Percentiles rank a stretch among this genome's conserved stretches.
These are phyloP conservation scores for Myocastor coypus DNA, from an alignment of 2,113 vertebrate genomes.

Conservation along the genomic window DNA sequence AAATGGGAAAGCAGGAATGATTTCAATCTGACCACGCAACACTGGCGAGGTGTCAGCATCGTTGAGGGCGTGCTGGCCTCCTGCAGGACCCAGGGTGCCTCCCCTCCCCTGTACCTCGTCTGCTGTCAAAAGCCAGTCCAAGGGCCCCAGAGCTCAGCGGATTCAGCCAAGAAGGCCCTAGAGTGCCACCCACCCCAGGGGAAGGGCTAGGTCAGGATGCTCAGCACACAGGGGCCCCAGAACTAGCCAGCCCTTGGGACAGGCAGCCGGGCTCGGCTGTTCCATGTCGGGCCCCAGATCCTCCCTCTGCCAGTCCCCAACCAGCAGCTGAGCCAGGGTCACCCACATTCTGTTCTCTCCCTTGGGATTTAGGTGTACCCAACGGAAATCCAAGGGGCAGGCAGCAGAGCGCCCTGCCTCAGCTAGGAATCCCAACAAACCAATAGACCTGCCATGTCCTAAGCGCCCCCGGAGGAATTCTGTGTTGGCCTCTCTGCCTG, in stretches of 20 bases:
- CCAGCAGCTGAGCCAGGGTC: neutral
- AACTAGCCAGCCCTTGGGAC: constrained; percentile 83
- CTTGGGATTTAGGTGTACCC: neutral
- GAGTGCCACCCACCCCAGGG: neutral
- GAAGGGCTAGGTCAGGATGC: constrained; percentile 36
- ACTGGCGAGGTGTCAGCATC: neutral
- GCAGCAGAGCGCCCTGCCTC: neutral
- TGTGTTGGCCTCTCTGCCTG: neutral
- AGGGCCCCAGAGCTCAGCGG: neutral
- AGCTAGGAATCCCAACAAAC: neutral
- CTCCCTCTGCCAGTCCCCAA: neutral
- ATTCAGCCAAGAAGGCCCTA: neutral
- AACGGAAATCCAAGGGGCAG: accelerated
- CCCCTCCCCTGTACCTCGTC: neutral
- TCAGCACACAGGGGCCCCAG: constrained; percentile 83
- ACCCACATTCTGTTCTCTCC: neutral
- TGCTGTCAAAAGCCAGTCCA: neutral
- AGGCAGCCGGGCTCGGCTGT: constrained; percentile 79
- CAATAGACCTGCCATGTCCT: neutral
- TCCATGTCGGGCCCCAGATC: constrained; percentile 81
- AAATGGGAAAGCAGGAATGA: neutral
- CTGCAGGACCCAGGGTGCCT: neutral
- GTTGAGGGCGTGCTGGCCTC: accelerated
- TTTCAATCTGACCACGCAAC: no score
- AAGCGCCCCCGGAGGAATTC: neutral